Conservation (phyloP, 2,797 vertebrate genomes). For the Pelochelys cantorii region DNA sequence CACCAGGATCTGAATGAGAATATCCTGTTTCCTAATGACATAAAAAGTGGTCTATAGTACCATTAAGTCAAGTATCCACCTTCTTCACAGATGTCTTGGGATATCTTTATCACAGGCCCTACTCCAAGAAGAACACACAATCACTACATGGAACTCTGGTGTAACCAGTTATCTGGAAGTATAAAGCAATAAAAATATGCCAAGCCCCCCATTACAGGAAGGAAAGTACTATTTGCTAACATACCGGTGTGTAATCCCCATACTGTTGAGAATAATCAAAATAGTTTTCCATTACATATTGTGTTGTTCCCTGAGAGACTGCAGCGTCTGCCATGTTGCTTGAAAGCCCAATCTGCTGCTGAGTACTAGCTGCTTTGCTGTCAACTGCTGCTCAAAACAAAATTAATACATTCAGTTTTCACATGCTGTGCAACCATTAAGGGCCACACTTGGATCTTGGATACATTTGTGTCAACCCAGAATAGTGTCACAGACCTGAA, state of each 20-base stretch:
- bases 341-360: slow-evolving; percentile 81
- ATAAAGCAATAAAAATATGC: neutral
- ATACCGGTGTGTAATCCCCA: slow-evolving; percentile 86
- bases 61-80: neutral
- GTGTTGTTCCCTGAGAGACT: slow-evolving; percentile 82
- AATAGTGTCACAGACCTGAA: neutral
- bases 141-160: neutral
- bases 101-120: neutral
- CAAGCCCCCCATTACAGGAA: neutral
- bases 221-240: neutral
- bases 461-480: neutral
- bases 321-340: slow-evolving; percentile 74
- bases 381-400: slow-evolving; percentile 79
- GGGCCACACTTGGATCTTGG: neutral
- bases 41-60: neutral
- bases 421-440: neutral
- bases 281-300: slow-evolving; percentile 85
- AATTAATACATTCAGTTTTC: neutral
- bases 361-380: slow-evolving; percentile 82
- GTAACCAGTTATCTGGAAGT: neutral
- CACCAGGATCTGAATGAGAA: neutral
- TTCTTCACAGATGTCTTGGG: neutral
- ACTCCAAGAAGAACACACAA: neutral
- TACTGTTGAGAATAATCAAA: slow-evolving; percentile 87
- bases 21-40: neutral